A percentile compares a stretch with the other conserved stretches of the same genome.
phyloP scores from a whole-genome alignment of 2,888 invertebrate species.

The Ephialtes manifestator region DNA sequence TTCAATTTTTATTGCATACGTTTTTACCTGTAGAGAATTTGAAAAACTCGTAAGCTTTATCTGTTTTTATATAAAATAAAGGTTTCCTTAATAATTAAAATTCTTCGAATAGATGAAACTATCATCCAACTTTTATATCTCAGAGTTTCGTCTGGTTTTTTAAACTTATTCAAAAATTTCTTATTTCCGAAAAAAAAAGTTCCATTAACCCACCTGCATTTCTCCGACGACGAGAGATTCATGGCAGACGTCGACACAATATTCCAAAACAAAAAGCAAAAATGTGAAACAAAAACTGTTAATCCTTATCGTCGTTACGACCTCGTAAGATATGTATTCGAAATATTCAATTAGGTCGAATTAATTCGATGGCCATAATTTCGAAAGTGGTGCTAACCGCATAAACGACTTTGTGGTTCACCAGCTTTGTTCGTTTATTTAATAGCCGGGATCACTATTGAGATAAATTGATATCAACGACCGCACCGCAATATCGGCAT shows the following conservation, averaged over 20 bases:
- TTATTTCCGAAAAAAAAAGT: too few relatives aligned
- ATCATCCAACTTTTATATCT: too few relatives aligned
- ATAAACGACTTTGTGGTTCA: constrained; percentile 10
- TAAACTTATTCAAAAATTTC: too few relatives aligned
- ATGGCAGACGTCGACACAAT: constrained; percentile 79
- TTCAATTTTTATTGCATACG: too few relatives aligned
- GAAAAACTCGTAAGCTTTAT: too few relatives aligned
- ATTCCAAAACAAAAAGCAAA: constrained; percentile 41
- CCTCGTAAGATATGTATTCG: background rate
- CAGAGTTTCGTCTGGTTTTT: too few relatives aligned
- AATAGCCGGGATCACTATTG: constrained; percentile 32
- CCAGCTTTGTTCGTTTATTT: constrained; percentile 18
- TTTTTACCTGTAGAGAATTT: too few relatives aligned
- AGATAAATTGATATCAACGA: constrained; percentile 38
- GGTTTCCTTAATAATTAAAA: too few relatives aligned
- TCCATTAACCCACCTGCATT: constrained; percentile 81
- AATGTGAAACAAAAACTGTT: constrained; percentile 1
- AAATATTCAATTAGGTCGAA: background rate
- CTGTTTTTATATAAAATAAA: too few relatives aligned
- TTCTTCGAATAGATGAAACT: too few relatives aligned
- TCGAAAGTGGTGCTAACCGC: background rate
- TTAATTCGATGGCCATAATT: background rate
- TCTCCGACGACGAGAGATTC: constrained; percentile 77
- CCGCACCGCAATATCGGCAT: constrained; percentile 53
- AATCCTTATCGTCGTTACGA: constrained; percentile 1